Conservation (phyloP, 2,113 vertebrate genomes). For the Zosterops borbonicus region DNA sequence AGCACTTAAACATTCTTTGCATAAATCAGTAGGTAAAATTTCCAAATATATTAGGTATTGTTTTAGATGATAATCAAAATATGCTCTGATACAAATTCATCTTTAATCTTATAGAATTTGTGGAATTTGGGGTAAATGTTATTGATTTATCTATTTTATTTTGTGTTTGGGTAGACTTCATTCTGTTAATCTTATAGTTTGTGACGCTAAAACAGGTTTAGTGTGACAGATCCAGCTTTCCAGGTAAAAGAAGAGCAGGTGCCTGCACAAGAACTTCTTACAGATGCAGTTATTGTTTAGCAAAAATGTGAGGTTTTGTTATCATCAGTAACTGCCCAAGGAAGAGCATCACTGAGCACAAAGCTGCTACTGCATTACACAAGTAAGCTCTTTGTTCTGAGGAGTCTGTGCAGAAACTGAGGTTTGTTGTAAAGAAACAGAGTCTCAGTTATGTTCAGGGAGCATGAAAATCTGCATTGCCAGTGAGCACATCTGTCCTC, state of each 20-base stretch:
- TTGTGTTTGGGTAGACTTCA: neutral
- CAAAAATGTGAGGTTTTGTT: neutral
- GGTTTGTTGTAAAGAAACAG: neutral
- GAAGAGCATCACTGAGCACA: neutral
- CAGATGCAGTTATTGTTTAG: neutral
- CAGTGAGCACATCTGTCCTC: neutral
- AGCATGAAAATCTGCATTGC: neutral
- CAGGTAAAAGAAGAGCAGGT: neutral
- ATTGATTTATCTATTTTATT: neutral
- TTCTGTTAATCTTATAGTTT: neutral
- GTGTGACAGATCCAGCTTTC: neutral
- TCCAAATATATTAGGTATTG: neutral
- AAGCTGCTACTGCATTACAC: neutral
- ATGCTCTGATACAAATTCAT: neutral
- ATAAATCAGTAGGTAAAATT: neutral
- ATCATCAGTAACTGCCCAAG: neutral
- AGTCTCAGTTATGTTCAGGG: neutral
- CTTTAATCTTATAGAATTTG: neutral
- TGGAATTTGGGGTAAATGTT: neutral
- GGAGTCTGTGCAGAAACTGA: neutral
- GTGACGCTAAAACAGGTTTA: neutral
- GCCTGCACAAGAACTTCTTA: neutral
- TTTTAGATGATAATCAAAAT: neutral
- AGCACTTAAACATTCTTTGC: neutral
- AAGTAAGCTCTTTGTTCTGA: neutral